Conservation (phyloP, 1,140 invertebrate genomes). For the Achatina immaculata region DNA sequence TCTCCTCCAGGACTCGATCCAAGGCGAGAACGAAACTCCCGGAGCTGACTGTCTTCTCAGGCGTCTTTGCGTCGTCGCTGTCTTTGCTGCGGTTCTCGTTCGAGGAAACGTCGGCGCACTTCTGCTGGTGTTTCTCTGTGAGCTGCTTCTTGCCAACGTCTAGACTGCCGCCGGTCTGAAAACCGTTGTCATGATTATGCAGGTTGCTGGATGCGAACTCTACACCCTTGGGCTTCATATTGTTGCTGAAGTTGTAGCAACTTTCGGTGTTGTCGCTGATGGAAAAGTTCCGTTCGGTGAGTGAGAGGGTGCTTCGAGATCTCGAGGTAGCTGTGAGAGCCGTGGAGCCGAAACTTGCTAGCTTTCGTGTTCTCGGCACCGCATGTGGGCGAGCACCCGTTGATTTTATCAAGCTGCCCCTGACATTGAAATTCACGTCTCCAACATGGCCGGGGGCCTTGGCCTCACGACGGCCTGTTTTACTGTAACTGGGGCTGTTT, state of each 20-base stretch:
- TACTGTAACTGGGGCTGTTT: neutral
- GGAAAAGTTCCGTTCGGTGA: neutral
- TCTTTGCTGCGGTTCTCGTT: neutral
- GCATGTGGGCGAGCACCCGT: neutral
- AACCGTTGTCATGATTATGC: neutral
- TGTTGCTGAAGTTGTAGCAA: neutral
- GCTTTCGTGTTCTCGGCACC: neutral
- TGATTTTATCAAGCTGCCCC: neutral
- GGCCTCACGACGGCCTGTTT: neutral
- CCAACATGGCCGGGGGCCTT: neutral
- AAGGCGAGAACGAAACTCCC: constrained; percentile 31
- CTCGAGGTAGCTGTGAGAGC: constrained; percentile 3
- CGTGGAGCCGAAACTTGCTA: neutral
- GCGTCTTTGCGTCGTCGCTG: neutral
- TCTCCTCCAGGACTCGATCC: constrained; percentile 21
- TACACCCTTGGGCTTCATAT: neutral
- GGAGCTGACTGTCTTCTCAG: neutral
- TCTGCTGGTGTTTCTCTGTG: neutral
- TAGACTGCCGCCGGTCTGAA: neutral
- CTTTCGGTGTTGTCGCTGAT: neutral
- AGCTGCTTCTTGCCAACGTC: neutral
- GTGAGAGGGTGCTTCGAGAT: constrained; percentile 30
- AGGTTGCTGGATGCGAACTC: neutral
- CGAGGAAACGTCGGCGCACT: neutral
- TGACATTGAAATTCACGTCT: neutral